Evolutionary conservation across 1,140 invertebrate species (phyloP).

Genomic region (Contarinia nasturtii): DNA sequence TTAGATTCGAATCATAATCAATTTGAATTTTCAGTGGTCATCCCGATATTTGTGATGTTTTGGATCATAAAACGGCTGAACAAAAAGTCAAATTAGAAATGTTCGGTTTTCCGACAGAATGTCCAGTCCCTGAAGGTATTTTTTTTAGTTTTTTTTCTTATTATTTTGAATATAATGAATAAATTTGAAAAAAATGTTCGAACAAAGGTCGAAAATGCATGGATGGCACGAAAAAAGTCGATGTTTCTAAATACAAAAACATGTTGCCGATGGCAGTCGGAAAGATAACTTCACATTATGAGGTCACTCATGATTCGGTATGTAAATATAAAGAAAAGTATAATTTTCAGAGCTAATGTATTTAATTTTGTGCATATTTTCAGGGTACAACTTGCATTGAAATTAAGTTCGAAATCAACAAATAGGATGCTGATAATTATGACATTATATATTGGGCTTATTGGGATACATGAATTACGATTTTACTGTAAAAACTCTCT

Average conservation of each 20-base stretch:
- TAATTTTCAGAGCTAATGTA: too few relatives aligned
- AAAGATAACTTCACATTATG: constrained; percentile 14
- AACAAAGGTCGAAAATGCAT: constrained; percentile 17
- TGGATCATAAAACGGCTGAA: constrained; percentile 12
- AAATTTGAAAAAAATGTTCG: too few relatives aligned
- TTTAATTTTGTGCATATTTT: not conserved
- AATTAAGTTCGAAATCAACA: constrained; percentile 18
- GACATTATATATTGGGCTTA: too few relatives aligned
- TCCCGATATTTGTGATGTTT: constrained; percentile 16
- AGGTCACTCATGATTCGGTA: constrained; percentile 20
- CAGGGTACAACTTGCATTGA: constrained; percentile 22
- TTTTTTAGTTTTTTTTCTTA: not conserved
- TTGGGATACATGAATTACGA: too few relatives aligned
- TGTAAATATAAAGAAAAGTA: too few relatives aligned
- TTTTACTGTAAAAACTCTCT: too few relatives aligned
- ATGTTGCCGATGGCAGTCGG: constrained; percentile 18
- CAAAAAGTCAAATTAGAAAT: constrained; percentile 18
- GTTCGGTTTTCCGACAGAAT: constrained; percentile 16
- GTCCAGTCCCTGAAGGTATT: constrained; percentile 13
- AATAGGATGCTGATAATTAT: constrained; percentile 3
- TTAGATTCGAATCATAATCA: constrained; percentile 1
- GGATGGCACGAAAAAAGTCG: constrained; percentile 14
- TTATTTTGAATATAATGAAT: not conserved
- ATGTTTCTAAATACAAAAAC: constrained; percentile 18
- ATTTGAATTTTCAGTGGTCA: constrained; percentile 10